Evolutionary conservation across 2,888 invertebrate species (phyloP), one percentile per base, ranked within the genome.

Genomic region (Xestia c-nigrum): DNA sequence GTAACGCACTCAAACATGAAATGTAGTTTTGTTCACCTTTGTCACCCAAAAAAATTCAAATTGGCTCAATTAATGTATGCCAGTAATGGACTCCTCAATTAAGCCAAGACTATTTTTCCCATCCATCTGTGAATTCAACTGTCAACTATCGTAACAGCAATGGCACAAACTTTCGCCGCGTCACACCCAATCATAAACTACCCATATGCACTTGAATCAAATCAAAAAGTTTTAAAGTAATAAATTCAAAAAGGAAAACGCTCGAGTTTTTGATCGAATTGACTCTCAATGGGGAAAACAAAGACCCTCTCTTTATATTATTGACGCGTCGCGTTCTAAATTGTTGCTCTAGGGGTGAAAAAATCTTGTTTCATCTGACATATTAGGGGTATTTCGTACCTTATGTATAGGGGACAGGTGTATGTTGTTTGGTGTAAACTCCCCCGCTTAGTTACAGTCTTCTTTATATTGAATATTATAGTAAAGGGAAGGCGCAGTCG

Each of bases 261-360:
- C 59, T 72, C 72, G 72, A 78, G 50, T 75, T 87, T 86, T 87
- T 91, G 90, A 92, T 92, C 90, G 90, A 93, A 92, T 93, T 91
- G 90, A 91, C 88, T 91, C 89, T 90, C 89, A 88, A 88, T 72
- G 84, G 85, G 91, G 93, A 92, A 92, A 92, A 92, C 92, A 93
- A 94, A 94, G 92, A 73, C 90, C 93, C 93, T 92, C 91, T 93
- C 91, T 93, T 93, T 91, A 92, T 94, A 94, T 94, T 94, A 94
- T 95, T 93, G 94, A 94, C 95, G 94, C 93, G 94, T 94, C 92
- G 92, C 92, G 89, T 92, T 93, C 94, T 93, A 94, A 96, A 95
- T 95, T 95, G 94, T 93, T 91, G 90, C 93, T 70, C 91, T 91
- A 90, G 91, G 93, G 93, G 93, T 89, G 91, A 89, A 90, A 87